Evolutionary conservation across 2,888 invertebrate genomes (phyloP), one percentile per base, ranked within the genome.

Genomic region (Phortica okadai): DNA sequence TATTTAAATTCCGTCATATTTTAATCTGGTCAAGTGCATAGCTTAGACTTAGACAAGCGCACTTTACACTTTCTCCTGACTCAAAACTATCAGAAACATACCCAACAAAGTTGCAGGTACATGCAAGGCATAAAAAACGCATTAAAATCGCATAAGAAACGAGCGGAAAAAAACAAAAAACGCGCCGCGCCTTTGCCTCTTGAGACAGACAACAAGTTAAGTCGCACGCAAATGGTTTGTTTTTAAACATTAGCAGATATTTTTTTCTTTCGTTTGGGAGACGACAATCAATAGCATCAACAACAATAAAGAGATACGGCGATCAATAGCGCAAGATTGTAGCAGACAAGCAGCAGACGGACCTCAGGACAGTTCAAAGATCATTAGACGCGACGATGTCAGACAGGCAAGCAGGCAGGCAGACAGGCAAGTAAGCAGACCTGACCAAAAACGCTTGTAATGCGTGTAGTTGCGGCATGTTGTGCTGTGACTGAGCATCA

Each of bases 311-410:
- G 76, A 72, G 41, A 78, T 16, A 70, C 73, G 69, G n/a, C 66
- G 33, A 77, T 74, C 76, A 66, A 59, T 59, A 45, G 21, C 45
- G 50, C 16, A 62, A 62, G 59, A 50, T 50, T 50, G 50, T 2
- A 79, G 56, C 75, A 74, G 67, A 50, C 75, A 74, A 73, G 67
- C 77, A 74, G 21, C 41, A 59, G 73, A 56, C 41, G 59, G 8
- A 14, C 11, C 14, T 64, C 54, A 58, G 74, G 79, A 74, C 82
- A 84, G 88, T 86, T 84, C 86, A 88, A 89, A 86, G 86, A 90
- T 88, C 84, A 84, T 88, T 86, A 84, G 88, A 83, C 87, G 88
- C 85, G 86, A 84, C 88, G 81, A 82, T 77, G 76, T 77, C 79
- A 79, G 77, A 54, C 67, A 76, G 72, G 56, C 56, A 33, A 25